Base-by-base conservation (phyloP, 2,113 vertebrate genomes). In the Guaruba guarouba region DNA sequence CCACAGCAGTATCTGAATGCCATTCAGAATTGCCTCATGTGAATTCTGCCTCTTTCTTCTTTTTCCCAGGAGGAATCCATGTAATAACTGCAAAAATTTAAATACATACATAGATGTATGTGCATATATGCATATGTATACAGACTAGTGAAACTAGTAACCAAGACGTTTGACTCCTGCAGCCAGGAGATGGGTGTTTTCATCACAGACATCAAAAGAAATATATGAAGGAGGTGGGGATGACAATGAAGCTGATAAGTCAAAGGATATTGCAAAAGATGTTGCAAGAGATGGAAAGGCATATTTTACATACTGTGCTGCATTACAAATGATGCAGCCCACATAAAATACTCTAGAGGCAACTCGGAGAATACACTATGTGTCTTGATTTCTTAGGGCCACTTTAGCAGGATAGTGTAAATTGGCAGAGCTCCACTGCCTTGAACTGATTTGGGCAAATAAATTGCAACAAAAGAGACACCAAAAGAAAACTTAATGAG, bases 1-100 rank as follows among this genome's bases (percentile, higher is more conserved):
- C 61, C 86, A 69, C 70, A 62, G 70, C 55, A 43, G 41, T 20
- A 25, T 44, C 44, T 31, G 54, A 77, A 31, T 12, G 69, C 6
- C 5, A 2, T 54, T 73, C 51, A 57, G 17, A 46, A 24, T 9
- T 51, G 46, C 46, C 66, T 54, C 66, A 8, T 46, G 63, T 44
- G 86, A 90, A 75, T 92, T 92, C 75, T 92, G 77, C 33, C 64
- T 70, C 91, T 81, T 62, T 78, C 55, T 75, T 70, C 80, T 55
- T 75, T 85, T 79, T 75, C 90, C 86, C 89, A 41, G 71, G 67
- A 82, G 79, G 75, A 79, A 82, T 17, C 31, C 29, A 17, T 44
- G 79, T 23, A 43, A 51, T 48, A 84, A 29, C 23, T 9, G 39
- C 27, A 79, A 49, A 78, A 43, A 90, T 79, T 43, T 67, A 29